Evolutionary conservation across 2,113 vertebrate species (phyloP), one percentile per base, ranked within the genome.

Genomic region (Osmerus eperlanus): DNA sequence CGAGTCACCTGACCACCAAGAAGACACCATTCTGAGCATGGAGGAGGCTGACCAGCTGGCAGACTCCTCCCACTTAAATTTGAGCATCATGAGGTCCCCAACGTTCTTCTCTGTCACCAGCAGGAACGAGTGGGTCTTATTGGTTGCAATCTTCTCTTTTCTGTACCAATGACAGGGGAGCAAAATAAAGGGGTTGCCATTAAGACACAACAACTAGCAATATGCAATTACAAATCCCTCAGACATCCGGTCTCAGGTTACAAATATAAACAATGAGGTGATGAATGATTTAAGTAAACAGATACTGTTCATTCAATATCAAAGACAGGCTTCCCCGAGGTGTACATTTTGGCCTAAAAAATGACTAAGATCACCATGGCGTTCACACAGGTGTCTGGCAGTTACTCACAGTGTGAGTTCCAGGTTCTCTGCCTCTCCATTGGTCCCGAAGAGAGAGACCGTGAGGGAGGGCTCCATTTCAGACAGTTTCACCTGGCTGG

Each of bases 51-150:
- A 85, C 91, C 90, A 90, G 54, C 86, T 77, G 3, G 81, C 83
- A 6, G 80, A 71, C 12, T 89, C 85, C 76, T 90, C 86, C 91
- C 87, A 88, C 32, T 85, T 91, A 36, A 93, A 91, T 83, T 81
- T 91, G 65, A 93, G 52, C 89, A 90, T 89, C 78, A 92, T 56
- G 68, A 92, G 83, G 19, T 93, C 91, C 0, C 92, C 92, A 3
- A 93, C 87, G 19, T 92, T 86, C 67, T 84, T 87, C 79, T 93
- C 91, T 0, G 90, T 91, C 76, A 92, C 88, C 70, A 93, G 79
- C 64, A 93, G 86, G 77, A 93, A 93, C 0, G 91, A 93, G 16
- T 90, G 89, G 0, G 91, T 93, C 80, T 65, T 90, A 64, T 92
- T 91, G 62, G 78, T 71, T 0, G 64, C 7, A 4, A 92, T 87